These are phyloP conservation scores for Calephelis perditalis DNA, from an alignment of 2,888 invertebrate species.

Conservation along the genomic window DNA sequence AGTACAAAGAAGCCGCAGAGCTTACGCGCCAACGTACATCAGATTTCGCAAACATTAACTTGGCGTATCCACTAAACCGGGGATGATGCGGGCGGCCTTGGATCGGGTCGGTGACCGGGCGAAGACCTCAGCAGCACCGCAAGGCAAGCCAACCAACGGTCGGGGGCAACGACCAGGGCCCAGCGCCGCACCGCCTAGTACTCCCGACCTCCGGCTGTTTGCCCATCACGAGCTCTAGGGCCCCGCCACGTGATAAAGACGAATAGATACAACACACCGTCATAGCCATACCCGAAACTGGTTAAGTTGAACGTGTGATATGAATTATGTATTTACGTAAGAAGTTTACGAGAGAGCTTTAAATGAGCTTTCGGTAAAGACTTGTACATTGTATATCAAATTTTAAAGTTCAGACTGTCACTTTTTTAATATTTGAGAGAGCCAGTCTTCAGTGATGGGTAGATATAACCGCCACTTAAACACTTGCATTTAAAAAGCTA, in stretches of 20 bases:
- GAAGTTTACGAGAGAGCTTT: too few species aligned
- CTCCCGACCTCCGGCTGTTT: constrained; percentile 45
- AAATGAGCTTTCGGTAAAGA: too few species aligned
- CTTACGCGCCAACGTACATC: not conserved
- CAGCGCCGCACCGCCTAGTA: constrained; percentile 49
- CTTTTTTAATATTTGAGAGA: too few species aligned
- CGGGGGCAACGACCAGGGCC: constrained; percentile 73
- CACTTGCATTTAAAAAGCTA: too few species aligned
- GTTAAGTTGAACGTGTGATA: too few species aligned
- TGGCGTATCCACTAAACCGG: constrained; percentile 53
- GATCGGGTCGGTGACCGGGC: constrained; percentile 74
- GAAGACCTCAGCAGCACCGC: constrained; percentile 72
- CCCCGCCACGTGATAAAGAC: constrained; percentile 19
- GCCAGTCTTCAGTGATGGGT: too few species aligned
- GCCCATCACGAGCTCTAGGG: constrained; percentile 23
- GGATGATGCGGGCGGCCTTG: constrained; percentile 76
- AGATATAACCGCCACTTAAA: too few species aligned
- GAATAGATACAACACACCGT: not conserved
- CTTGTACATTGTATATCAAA: too few species aligned
- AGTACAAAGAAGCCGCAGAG: constrained; percentile 1
- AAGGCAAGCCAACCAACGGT: constrained; percentile 68
- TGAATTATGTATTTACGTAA: too few species aligned
- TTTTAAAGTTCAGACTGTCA: too few species aligned
- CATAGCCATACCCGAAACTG: not conserved
- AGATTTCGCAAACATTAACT: constrained; percentile 55